Evolutionary conservation across 1,140 invertebrate genomes (phyloP), one percentile per base, ranked within the genome.

Genomic region (Drosophila pachea): DNA sequence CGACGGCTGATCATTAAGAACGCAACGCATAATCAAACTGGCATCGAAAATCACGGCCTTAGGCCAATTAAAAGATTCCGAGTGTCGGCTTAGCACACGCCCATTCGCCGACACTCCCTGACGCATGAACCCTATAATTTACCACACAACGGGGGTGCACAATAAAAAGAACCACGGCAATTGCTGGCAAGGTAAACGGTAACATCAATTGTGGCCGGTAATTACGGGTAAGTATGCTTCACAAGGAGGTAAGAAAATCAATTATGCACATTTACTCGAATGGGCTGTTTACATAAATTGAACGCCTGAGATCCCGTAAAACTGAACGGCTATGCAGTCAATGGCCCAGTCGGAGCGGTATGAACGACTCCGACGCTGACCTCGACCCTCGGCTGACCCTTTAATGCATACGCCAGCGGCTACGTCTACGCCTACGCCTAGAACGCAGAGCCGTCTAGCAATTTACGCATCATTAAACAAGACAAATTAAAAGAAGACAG

Each of bases 221-320:
- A 63, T 53, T 62, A 53, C 32, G 35, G 32, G 62, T 59, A 58
- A 45, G 48, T 74, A 59, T 76, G 53, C 50, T 48, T 43, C 40
- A 59, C 48, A 70, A 84, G 65, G 73, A 74, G 81, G 73, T 84
- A 86, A 83, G 79, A 75, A 79, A 43, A 86, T 84, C 81, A 79
- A 83, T 83, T 78, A 81, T 83, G 65, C 66, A 68, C 67, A 83
- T 60, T 43, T 52, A 54, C 43, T 68, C 22, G 64, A 77, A 77
- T 70, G 47, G 69, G 50, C 60, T 62, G 47, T 53, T 62, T 53
- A 43, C 48, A 64, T 40, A 47, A 54, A 55, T 64, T 54, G 36
- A 64, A 54, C 16, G 61, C 50, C 36, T 38, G 31, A 54, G 32
- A 42, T 22, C 7, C 9, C 31, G 36, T 33, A 43, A 52, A 62